These are phyloP conservation scores for Calliphora vomitoria DNA, from an alignment of 2,888 invertebrate species.

Conservation along the genomic window DNA sequence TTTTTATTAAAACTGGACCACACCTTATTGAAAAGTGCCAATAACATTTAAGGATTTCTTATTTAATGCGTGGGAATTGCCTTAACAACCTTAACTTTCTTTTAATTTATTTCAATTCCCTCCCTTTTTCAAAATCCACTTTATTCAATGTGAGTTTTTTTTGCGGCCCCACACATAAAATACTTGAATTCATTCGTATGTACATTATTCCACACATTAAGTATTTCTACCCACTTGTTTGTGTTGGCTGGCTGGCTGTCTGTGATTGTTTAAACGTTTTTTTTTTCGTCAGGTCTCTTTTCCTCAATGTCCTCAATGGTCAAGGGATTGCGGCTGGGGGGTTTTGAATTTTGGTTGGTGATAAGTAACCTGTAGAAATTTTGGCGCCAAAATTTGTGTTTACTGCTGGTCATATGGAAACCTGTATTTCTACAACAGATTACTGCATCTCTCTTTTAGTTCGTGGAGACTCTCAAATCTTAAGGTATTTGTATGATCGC, in stretches of 20 bases:
- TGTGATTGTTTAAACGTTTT: constrained; percentile 42
- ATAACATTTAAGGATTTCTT: constrained; percentile 21
- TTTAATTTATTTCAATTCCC: constrained; percentile 27
- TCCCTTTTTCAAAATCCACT: constrained; percentile 30
- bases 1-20: constrained; percentile 51
- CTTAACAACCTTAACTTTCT: constrained; percentile 45
- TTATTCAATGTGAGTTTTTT: constrained; percentile 13
- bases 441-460: constrained; percentile 11
- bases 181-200: not conserved
- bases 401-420: constrained; percentile 50
- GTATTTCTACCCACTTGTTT: constrained; percentile 62
- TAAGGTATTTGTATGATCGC: not conserved
- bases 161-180: constrained; percentile 29
- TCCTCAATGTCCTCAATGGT: not conserved
- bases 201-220: constrained; percentile 36
- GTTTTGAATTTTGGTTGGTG: constrained; percentile 34
- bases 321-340: constrained; percentile 26
- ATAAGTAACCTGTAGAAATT: constrained; percentile 71
- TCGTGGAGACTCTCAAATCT: not conserved
- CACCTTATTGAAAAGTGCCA: constrained; percentile 22
- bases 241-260: constrained; percentile 16
- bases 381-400: constrained; percentile 71
- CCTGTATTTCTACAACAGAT: constrained; percentile 51
- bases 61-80: constrained; percentile 46
- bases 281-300: constrained; percentile 11